Evolutionary conservation across 1,140 invertebrate genomes (phyloP), one percentile per base, ranked within the genome.

Genomic region (Ridgeia piscesae): DNA sequence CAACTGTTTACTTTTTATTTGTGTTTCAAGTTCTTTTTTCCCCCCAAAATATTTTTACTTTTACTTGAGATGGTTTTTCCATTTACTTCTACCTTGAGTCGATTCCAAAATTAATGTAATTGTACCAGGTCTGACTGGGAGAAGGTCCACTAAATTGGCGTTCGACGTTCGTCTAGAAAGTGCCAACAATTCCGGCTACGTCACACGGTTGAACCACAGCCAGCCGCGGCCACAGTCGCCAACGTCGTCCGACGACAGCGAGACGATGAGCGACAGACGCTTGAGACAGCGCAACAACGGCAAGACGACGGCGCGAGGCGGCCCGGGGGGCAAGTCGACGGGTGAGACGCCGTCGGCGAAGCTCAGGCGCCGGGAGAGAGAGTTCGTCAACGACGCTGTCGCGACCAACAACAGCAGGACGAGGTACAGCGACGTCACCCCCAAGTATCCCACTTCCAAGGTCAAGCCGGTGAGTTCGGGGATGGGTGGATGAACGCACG

Each of bases 301-400:
- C 58, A 77, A 77, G 58, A 31, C 58, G 17, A 31, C 58, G 11
- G 58, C 17, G 17, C 58, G 58, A 21, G 17, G 58, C 58, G 58
- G 27, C 2, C 58, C 58, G 58, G 27, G 4, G 8, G 2, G 2
- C 17, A 77, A 77, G 17, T 27, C 58, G 4, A 77, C 58, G 90
- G 34, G 34, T 31, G 33, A 34, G 90, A 91, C 92, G 27, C 58
- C 92, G 2, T 48, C 90, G 33, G 92, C 93, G 35, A 50, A 35
- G 27, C 34, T 92, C 1, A 88, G 91, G 27, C 31, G 92, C 21
- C 89, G 91, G 1, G 93, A 93, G 91, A 89, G 90, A 31, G 34
- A 88, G 9, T 95, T 95, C 88, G 93, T 94, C 33, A 94, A 94
- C 90, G 95, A 95, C 91, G 94, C 94, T 34, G 94, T 94, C 34